Evolutionary conservation across 2,888 invertebrate genomes (phyloP).

Genomic region (Tipula confusa): DNA sequence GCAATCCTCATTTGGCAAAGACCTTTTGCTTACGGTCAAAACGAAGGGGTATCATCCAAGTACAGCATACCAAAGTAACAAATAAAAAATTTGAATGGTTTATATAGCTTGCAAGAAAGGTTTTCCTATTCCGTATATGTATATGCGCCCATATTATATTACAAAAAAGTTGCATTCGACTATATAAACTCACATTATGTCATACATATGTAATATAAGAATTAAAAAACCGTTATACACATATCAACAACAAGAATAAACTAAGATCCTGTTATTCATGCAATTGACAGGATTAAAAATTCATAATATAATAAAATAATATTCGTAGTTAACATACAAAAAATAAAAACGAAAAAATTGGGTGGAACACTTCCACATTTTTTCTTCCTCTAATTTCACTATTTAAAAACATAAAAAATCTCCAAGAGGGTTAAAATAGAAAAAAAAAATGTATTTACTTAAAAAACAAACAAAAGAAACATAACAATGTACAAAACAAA

Average conservation of each 20-base stretch:
- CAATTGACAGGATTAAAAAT: conserved; percentile 9
- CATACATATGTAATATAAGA: background rate
- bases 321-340: background rate
- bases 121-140: background rate
- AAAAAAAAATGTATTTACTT: background rate
- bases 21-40: too few species aligned
- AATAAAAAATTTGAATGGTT: too few species aligned
- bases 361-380: conserved; percentile 5
- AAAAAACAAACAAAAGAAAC: background rate
- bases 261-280: conserved; percentile 8
- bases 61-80: too few species aligned
- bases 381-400: background rate
- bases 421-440: conserved; percentile 28
- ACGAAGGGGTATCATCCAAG: too few species aligned
- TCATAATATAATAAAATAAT: conserved; percentile 20
- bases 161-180: background rate
- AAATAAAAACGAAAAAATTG: background rate
- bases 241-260: background rate
- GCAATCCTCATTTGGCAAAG: too few species aligned
- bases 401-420: background rate
- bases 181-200: too few species aligned
- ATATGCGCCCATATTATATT: background rate
- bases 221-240: conserved; percentile 4
- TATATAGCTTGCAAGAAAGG: background rate
- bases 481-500: conserved; percentile 15